A percentile compares a stretch with the other conserved stretches of the same genome.
These are phyloP conservation scores for Brotogeris chrysoptera DNA, from an alignment of 2,797 vertebrate genomes.

Conservation along the genomic window DNA sequence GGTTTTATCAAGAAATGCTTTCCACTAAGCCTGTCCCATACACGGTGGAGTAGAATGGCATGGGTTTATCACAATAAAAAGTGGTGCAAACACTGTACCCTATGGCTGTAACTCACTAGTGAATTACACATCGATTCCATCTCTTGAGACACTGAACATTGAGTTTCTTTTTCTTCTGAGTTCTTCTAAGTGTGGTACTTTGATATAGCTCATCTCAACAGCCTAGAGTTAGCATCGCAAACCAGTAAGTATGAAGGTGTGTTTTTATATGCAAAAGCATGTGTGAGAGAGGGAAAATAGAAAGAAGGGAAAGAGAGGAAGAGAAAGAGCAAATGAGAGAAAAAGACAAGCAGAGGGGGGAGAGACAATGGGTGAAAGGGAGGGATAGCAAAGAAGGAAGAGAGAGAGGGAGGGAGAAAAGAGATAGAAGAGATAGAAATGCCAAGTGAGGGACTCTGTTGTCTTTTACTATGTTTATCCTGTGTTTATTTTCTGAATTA, in stretches of 20 bases:
- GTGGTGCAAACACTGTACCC: not conserved
- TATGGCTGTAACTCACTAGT: not conserved
- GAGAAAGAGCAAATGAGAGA: not conserved
- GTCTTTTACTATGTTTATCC: not conserved
- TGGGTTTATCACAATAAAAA: not conserved
- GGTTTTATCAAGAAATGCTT: not conserved
- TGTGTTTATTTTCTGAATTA: not conserved
- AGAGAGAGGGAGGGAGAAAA: not conserved
- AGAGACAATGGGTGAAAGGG: not conserved
- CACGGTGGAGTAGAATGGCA: not conserved
- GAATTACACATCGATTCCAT: not conserved
- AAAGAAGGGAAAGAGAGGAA: not conserved
- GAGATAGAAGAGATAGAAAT: not conserved
- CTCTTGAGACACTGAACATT: not conserved
- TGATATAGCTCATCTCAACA: not conserved
- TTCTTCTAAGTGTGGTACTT: not conserved
- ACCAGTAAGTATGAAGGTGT: not conserved
- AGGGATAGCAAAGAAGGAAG: not conserved
- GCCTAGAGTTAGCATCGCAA: not conserved
- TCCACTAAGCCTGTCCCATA: rapidly evolving
- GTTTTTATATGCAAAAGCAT: not conserved
- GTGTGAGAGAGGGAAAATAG: not conserved
- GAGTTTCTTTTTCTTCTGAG: not conserved
- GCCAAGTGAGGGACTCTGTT: not conserved
- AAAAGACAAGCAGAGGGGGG: not conserved